phyloP scores from a whole-genome alignment of 2,888 invertebrate species.

The Carpatolechia fugitivella region DNA sequence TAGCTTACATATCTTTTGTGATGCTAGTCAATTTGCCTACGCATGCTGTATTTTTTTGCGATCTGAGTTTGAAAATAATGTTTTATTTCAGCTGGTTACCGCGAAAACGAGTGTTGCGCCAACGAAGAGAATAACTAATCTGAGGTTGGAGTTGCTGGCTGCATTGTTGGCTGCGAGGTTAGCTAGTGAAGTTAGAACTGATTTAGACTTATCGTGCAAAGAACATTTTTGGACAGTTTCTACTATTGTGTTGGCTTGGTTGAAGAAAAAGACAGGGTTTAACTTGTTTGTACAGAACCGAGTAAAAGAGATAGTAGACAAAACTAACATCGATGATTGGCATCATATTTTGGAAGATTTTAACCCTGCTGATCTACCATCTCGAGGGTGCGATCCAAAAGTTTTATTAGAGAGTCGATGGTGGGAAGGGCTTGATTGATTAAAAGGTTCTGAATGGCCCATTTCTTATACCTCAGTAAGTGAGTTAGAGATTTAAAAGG shows the following conservation, averaged over 20 bases:
- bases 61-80: background rate
- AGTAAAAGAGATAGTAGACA: background rate
- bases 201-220: background rate
- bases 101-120: background rate
- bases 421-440: background rate
- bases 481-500: background rate
- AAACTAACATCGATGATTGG: background rate
- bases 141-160: background rate
- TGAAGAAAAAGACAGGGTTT: background rate
- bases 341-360: background rate
- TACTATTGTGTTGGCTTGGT: background rate
- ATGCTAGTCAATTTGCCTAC: background rate
- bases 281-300: background rate
- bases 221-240: background rate
- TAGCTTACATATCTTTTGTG: background rate
- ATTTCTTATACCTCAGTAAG: background rate
- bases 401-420: background rate
- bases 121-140: background rate
- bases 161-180: background rate
- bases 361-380: background rate
- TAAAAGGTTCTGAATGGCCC: background rate
- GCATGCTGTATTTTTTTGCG: background rate
- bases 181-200: background rate
- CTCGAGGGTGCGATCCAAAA: background rate
- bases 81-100: background rate